Conservation (phyloP, 2,113 vertebrate genomes). For the Terrapene triunguis region DNA sequence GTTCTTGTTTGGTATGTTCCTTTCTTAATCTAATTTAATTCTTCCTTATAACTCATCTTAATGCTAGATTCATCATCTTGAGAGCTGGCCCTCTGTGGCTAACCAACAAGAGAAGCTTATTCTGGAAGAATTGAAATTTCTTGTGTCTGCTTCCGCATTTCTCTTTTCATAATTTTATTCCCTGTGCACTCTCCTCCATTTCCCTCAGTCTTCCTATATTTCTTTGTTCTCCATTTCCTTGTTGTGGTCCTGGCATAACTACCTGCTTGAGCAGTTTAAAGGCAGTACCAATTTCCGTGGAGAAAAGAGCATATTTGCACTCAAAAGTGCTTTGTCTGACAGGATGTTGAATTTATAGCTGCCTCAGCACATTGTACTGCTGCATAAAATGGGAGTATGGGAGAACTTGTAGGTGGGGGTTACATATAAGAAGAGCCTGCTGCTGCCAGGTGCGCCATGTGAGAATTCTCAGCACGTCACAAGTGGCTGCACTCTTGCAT, state of each 20-base stretch:
- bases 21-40: fast-evolving
- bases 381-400: background rate
- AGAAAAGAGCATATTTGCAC: background rate
- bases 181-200: fast-evolving
- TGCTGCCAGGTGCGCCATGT: fast-evolving
- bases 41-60: background rate
- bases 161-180: background rate
- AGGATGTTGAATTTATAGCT: background rate
- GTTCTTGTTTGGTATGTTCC: background rate
- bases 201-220: background rate
- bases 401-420: background rate
- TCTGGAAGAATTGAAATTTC: background rate
- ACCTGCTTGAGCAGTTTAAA: background rate
- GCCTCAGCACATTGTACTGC: background rate
- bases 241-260: background rate
- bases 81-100: background rate
- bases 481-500: background rate
- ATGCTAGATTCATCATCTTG: fast-evolving
- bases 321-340: background rate
- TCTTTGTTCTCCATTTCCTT: background rate
- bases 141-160: background rate
- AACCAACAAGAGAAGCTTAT: fast-evolving
- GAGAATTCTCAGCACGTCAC: background rate
- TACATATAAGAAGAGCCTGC: background rate
- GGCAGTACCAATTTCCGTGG: background rate